Evolutionary conservation across 2,113 vertebrate species (phyloP).

Genomic region (Leptobrachium leishanense): DNA sequence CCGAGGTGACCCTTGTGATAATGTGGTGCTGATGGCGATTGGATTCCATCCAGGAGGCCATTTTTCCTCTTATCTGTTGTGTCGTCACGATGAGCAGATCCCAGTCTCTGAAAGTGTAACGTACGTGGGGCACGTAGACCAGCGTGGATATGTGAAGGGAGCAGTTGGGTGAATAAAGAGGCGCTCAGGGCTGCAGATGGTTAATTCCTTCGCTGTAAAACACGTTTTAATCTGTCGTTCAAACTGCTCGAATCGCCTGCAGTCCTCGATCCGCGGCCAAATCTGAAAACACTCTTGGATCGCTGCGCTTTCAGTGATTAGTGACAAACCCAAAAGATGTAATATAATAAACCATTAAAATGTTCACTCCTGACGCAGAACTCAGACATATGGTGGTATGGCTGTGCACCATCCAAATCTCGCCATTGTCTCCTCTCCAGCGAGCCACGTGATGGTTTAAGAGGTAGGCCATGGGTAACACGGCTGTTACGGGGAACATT

Average conservation of each 20-base stretch:
- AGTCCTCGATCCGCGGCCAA: not conserved
- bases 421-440: not conserved
- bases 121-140: too few relatives aligned
- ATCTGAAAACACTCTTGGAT: not conserved
- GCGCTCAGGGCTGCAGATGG: not conserved
- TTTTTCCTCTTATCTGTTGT: too few relatives aligned
- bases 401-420: not conserved
- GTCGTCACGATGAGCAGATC: too few relatives aligned
- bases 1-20: too few relatives aligned
- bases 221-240: not conserved
- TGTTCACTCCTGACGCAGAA: not conserved
- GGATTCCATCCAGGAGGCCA: too few relatives aligned
- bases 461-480: too few relatives aligned
- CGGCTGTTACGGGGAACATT: too few relatives aligned
- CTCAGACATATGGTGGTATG: not conserved
- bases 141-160: too few relatives aligned
- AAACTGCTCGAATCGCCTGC: not conserved
- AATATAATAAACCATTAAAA: not conserved
- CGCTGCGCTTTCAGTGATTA: not conserved
- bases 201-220: not conserved
- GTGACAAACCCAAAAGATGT: not conserved
- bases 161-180: not conserved
- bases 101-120: too few relatives aligned
- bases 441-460: not conserved
- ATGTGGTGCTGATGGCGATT: too few relatives aligned